Evolutionary conservation across 2,113 vertebrate species (phyloP).

Genomic region (Pelmatolapia mariae): DNA sequence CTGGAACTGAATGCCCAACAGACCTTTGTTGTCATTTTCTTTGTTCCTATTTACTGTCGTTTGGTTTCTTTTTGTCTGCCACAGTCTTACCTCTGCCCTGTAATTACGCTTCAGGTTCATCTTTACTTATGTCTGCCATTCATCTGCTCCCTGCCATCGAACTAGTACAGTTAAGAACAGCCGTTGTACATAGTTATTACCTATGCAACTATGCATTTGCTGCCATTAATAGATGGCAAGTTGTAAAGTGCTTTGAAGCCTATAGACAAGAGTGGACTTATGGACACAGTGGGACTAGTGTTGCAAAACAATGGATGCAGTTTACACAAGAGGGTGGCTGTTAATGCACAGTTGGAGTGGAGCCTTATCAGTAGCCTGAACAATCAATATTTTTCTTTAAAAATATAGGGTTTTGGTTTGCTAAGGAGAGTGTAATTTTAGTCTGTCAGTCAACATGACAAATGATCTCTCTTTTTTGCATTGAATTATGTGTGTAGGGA

Average conservation of each 20-base stretch:
- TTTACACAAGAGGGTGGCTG: neutral
- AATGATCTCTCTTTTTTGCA: neutral
- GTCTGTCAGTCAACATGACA: neutral
- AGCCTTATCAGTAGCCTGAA: neutral
- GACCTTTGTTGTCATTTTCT: conserved; percentile 20
- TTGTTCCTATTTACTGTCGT: conserved; percentile 33
- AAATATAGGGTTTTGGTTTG: neutral
- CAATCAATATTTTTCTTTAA: neutral
- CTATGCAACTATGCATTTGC: conserved; percentile 3
- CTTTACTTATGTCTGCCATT: conserved; percentile 20
- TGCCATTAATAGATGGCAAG: conserved; percentile 24
- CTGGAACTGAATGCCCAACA: neutral
- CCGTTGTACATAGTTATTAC: neutral
- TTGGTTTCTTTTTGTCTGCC: conserved; percentile 33
- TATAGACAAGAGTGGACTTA: conserved; percentile 21
- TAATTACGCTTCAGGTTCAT: conserved; percentile 51
- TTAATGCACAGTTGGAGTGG: neutral
- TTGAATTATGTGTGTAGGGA: neutral
- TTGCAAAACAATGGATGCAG: conserved; percentile 34
- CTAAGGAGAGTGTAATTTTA: neutral
- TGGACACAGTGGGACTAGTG: neutral
- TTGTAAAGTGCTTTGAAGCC: conserved; percentile 23
- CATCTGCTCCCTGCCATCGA: conserved; percentile 7
- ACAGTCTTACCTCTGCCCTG: conserved; percentile 24
- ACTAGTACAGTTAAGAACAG: neutral